Conservation (phyloP, 2,797 vertebrate genomes). For the Sebastes hubbsi region DNA sequence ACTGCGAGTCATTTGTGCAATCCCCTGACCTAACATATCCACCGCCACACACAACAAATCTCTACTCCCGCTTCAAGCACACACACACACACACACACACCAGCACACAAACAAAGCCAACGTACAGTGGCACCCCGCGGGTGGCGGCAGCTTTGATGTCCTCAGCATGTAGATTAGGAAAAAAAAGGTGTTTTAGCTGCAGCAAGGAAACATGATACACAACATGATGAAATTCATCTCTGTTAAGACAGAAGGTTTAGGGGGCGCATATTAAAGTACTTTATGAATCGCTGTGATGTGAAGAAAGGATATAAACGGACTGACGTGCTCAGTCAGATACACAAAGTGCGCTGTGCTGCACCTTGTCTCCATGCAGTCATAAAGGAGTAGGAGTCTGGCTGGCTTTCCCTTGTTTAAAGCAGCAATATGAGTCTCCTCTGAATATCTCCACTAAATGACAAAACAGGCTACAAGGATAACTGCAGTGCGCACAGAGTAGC, state of each 20-base stretch:
- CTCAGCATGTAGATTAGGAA: constrained; percentile 37
- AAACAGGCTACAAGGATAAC: constrained; percentile 44
- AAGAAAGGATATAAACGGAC: constrained; percentile 12
- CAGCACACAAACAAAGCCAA: constrained; percentile 20
- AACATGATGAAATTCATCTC: constrained; percentile 24
- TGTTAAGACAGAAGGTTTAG: constrained; percentile 6
- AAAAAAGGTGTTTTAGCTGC: neutral
- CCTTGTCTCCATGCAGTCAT: constrained; percentile 24
- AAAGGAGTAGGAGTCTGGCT: constrained; percentile 21
- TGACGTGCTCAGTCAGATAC: constrained; percentile 6
- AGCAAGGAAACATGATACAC: constrained; percentile 20
- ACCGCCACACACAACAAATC: neutral
- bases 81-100: neutral
- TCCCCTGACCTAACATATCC: neutral
- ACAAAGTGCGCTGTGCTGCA: constrained; percentile 1
- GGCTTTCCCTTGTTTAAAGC: constrained; percentile 53
- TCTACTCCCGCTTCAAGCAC: neutral
- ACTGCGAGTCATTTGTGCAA: constrained; percentile 5
- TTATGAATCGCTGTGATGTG: constrained; percentile 16
- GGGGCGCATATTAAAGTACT: neutral
- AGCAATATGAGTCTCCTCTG: constrained; percentile 49
- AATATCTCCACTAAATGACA: constrained; percentile 57
- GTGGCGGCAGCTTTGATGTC: constrained; percentile 55
- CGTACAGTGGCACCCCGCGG: constrained; percentile 24
- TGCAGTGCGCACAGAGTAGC: constrained; percentile 23